A percentile compares a stretch with the other conserved stretches of the same genome.
Evolutionary conservation across 2,888 invertebrate species (phyloP).

Genomic region (Cheilosia variabilis): DNA sequence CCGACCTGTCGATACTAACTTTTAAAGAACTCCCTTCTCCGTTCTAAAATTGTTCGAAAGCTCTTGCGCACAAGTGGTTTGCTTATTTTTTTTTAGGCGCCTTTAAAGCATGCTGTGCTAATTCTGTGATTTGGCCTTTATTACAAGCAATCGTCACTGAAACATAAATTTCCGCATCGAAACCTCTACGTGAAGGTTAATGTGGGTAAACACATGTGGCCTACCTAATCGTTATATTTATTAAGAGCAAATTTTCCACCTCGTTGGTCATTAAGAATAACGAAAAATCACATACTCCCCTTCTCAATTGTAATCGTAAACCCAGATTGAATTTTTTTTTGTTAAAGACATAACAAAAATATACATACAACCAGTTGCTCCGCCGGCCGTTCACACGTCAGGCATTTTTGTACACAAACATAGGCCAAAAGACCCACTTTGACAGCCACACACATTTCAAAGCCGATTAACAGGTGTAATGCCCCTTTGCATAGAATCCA

Average conservation of each 20-base stretch:
- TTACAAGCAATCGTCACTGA: too few species aligned
- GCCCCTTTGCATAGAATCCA: constrained; percentile 22
- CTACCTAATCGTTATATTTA: constrained; percentile 46
- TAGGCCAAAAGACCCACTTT: constrained; percentile 8
- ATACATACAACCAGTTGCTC: not conserved
- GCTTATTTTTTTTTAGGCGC: too few species aligned
- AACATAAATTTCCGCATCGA: not conserved
- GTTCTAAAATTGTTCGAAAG: too few species aligned
- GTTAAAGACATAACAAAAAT: not conserved
- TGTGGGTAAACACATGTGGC: constrained; percentile 22
- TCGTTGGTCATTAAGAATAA: constrained; percentile 10
- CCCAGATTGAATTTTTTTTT: not conserved
- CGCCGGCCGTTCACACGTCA: too few species aligned
- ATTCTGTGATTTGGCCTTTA: too few species aligned
- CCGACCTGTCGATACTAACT: too few species aligned
- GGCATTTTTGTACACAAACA: constrained; percentile 9
- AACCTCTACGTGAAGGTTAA: constrained; percentile 12
- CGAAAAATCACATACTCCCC: constrained; percentile 45
- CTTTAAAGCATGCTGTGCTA: too few species aligned
- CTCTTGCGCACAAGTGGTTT: too few species aligned
- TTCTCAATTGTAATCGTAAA: constrained; percentile 13
- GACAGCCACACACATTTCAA: constrained; percentile 22
- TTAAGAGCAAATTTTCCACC: constrained; percentile 63
- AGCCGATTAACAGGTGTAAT: constrained; percentile 35
- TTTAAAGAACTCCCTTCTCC: too few species aligned